phyloP scores from a whole-genome alignment of 2,113 vertebrate species.

The Empidonax traillii region DNA sequence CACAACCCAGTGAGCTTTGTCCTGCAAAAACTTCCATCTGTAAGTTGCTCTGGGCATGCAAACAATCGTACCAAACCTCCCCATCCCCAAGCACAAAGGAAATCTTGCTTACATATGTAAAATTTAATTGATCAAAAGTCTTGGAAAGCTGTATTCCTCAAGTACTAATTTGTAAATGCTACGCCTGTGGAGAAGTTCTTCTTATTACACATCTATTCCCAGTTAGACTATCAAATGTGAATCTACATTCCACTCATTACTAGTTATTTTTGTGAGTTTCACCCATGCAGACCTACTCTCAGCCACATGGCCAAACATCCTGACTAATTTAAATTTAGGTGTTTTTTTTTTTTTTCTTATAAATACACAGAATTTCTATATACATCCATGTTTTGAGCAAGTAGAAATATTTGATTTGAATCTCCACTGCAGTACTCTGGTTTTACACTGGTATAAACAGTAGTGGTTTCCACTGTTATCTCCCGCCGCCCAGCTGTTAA shows the following conservation, averaged over 20 bases:
- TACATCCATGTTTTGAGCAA: neutral
- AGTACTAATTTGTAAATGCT: neutral
- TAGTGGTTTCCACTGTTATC: constrained; percentile 6
- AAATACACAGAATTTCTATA: constrained; percentile 30
- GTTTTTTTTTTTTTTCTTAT: neutral
- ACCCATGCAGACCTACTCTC: neutral
- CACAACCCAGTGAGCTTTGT: neutral
- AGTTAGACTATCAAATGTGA: neutral
- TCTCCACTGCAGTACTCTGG: neutral
- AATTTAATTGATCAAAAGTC: neutral
- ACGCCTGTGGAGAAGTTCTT: neutral
- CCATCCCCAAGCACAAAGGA: neutral
- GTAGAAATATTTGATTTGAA: constrained; percentile 49
- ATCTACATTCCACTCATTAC: neutral
- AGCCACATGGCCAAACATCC: constrained; percentile 27
- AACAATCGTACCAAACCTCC: neutral
- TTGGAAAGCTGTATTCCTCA: neutral
- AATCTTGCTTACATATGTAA: neutral
- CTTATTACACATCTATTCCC: neutral
- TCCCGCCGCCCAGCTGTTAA: constrained; percentile 34
- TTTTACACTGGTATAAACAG: constrained; percentile 41
- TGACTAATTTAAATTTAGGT: neutral
- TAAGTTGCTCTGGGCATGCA: neutral
- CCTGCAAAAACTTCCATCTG: neutral
- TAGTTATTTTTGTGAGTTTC: constrained; percentile 5